These are phyloP conservation scores for Boleophthalmus pectinirostris DNA, from an alignment of 2,113 vertebrate species.

Conservation along the genomic window DNA sequence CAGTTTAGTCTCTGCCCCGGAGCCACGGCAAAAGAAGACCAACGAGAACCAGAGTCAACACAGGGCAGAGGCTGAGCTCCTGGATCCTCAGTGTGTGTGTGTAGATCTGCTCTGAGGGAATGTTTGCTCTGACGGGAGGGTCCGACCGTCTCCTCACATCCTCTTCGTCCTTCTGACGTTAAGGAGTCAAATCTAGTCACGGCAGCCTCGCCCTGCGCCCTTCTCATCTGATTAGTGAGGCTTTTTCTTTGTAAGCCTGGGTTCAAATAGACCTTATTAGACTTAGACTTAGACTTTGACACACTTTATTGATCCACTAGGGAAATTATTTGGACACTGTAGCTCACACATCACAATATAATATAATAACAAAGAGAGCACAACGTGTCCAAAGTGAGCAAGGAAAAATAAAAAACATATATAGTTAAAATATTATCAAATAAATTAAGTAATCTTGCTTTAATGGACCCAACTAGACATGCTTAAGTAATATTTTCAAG, in stretches of 20 bases:
- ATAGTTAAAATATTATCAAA: no score
- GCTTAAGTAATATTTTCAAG: no score
- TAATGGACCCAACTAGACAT: no score
- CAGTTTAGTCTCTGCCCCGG: neutral
- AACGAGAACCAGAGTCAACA: constrained; percentile 65
- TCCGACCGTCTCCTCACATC: neutral
- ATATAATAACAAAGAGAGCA: no score
- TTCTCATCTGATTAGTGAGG: neutral
- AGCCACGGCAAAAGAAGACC: constrained; percentile 42
- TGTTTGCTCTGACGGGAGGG: constrained; percentile 57
- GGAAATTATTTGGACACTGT: no score
- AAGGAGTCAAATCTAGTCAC: neutral
- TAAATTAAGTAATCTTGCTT: no score
- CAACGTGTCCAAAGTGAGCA: constrained; percentile 79
- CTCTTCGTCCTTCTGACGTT: neutral
- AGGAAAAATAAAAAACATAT: neutral
- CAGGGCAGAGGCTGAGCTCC: constrained; percentile 33
- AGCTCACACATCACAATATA: no score
- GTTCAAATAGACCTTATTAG: no score
- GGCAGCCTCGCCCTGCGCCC: neutral
- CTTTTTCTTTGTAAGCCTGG: neutral
- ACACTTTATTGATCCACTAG: no score
- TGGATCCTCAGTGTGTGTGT: neutral
- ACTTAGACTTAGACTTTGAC: no score
- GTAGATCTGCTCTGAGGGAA: constrained; percentile 30